A percentile compares a stretch with the other conserved stretches of the same genome.
Conservation (phyloP, 2,113 vertebrate species). For the Lucifuga dentata region DNA sequence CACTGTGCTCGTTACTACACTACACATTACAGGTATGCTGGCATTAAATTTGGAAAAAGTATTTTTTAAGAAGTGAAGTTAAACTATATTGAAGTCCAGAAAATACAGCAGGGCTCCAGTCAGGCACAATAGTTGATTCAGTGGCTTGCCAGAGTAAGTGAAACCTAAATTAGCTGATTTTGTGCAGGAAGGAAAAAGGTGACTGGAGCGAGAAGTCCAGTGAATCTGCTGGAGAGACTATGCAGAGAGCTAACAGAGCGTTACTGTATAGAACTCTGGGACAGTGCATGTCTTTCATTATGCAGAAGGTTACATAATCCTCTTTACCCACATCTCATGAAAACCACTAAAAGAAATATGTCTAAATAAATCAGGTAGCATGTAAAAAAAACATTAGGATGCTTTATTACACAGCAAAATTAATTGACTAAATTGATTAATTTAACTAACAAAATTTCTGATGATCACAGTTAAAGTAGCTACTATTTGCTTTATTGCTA, state of each 20-base stretch:
- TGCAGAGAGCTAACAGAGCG: constrained; percentile 66
- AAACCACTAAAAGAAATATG: constrained; percentile 52
- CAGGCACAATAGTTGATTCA: constrained; percentile 22
- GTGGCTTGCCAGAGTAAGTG: constrained; percentile 36
- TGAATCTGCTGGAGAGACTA: constrained; percentile 44
- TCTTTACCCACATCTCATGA: constrained; percentile 38
- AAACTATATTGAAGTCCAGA: background rate
- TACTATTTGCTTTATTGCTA: too few species aligned
- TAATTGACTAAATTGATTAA: background rate
- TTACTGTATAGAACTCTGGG: constrained; percentile 66
- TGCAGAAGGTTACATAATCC: constrained; percentile 67
- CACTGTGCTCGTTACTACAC: too few species aligned
- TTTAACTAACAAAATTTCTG: too few species aligned
- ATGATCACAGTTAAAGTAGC: too few species aligned
- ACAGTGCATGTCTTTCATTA: constrained; percentile 75
- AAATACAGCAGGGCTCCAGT: constrained; percentile 22
- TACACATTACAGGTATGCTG: too few species aligned
- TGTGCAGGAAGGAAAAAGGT: constrained; percentile 61
- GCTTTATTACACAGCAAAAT: background rate
- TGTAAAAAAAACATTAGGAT: constrained; percentile 20
- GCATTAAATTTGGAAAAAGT: too few species aligned
- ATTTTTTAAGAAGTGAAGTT: background rate
- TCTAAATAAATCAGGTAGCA: constrained; percentile 15
- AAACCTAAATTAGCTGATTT: constrained; percentile 42
- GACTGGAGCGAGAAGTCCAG: constrained; percentile 34